Evolutionary conservation across 2,797 vertebrate species (phyloP).

Genomic region (Myotis findleyi): DNA sequence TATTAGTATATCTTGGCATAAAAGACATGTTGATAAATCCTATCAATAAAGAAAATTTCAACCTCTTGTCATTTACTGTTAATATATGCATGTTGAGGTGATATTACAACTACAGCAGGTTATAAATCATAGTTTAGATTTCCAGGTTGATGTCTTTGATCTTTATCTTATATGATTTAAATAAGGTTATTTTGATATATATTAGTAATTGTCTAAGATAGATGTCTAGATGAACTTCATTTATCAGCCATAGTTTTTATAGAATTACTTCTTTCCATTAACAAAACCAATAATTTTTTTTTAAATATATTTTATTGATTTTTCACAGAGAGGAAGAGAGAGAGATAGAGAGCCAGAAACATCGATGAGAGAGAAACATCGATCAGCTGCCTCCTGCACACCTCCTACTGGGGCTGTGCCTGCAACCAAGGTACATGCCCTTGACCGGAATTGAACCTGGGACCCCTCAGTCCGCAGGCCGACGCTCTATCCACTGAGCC

Average conservation of each 20-base stretch:
- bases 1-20: neutral
- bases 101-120: neutral
- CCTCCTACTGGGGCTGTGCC: too few species aligned
- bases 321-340: too few species aligned
- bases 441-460: too few species aligned
- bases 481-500: too few species aligned
- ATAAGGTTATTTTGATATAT: neutral
- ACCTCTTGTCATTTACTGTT: neutral
- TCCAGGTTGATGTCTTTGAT: neutral
- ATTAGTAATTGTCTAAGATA: neutral
- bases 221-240: neutral
- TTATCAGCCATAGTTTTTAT: conserved; percentile 10
- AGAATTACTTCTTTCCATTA: neutral
- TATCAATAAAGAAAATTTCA: conserved; percentile 23
- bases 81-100: neutral
- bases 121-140: conserved; percentile 40
- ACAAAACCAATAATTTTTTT: neutral
- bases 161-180: neutral
- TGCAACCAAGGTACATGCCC: too few species aligned
- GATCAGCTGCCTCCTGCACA: too few species aligned
- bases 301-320: too few species aligned
- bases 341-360: too few species aligned
- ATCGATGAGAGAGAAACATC: too few species aligned
- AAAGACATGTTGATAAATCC: neutral
- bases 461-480: too few species aligned